Conservation (phyloP, 2,113 vertebrate species). For the Ailuropoda melanoleuca region DNA sequence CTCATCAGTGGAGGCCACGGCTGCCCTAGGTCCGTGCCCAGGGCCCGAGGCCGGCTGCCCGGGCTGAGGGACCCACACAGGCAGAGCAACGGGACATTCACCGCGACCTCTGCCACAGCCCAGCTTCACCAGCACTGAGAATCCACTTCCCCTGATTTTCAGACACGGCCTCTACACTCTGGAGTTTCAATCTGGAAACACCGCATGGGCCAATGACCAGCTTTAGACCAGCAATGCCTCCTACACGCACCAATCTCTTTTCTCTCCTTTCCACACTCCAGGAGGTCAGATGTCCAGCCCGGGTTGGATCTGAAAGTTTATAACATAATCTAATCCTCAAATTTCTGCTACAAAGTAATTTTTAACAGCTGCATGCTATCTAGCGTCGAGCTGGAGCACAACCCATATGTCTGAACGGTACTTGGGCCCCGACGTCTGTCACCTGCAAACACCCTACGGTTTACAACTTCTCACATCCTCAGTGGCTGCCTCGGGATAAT, state of each 20-base stretch:
- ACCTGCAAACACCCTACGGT: not conserved
- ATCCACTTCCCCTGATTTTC: not conserved
- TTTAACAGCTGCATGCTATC: not conserved
- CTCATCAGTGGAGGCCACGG: not conserved
- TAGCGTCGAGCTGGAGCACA: too few relatives aligned
- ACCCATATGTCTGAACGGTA: fast-evolving
- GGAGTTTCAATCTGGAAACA: not conserved
- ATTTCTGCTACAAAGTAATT: not conserved
- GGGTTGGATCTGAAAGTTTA: not conserved
- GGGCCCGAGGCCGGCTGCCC: not conserved
- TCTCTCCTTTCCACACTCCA: not conserved
- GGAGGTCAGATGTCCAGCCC: not conserved
- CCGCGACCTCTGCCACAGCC: not conserved
- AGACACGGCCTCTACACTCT: not conserved
- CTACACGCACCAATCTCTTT: not conserved
- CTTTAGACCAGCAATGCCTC: not conserved
- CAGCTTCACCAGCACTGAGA: not conserved
- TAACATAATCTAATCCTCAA: not conserved
- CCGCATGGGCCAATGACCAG: too few relatives aligned
- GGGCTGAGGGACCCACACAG: not conserved
- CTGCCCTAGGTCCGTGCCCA: not conserved
- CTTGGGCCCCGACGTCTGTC: not conserved
- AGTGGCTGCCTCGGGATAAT: not conserved
- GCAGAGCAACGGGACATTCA: not conserved
- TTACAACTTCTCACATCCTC: too few relatives aligned